Conservation (phyloP, 2,797 vertebrate species). For the Amblyopsis hoosieri region DNA sequence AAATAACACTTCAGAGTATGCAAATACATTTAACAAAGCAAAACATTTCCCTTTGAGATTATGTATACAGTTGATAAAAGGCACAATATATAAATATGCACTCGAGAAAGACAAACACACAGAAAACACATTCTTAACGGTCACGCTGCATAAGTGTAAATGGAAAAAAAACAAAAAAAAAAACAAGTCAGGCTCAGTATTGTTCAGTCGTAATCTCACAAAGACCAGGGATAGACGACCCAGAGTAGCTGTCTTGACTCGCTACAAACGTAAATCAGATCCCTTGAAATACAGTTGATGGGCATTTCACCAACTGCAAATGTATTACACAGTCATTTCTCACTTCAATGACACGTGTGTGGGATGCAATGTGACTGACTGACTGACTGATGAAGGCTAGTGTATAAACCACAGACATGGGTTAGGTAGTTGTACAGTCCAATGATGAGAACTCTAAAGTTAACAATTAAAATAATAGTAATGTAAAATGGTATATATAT, state of each 20-base stretch:
- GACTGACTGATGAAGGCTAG: not conserved
- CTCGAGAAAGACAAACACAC: constrained; percentile 43
- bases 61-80: constrained; percentile 74
- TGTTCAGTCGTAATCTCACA: constrained; percentile 67
- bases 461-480: no score
- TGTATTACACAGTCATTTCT: constrained; percentile 66
- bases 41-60: constrained; percentile 74
- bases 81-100: constrained; percentile 82
- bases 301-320: constrained; percentile 42
- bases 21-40: constrained; percentile 47
- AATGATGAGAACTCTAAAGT: not conserved
- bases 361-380: constrained; percentile 2
- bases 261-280: constrained; percentile 18
- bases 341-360: not conserved
- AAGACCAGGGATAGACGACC: constrained; percentile 5
- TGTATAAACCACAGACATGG: no score
- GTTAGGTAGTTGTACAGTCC: not conserved
- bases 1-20: constrained; percentile 66
- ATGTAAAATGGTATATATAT: no score
- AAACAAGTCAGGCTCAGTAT: constrained; percentile 70
- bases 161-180: constrained; percentile 5
- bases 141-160: constrained; percentile 75
- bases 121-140: constrained; percentile 75
- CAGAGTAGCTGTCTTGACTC: constrained; percentile 8
- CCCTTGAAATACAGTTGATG: constrained; percentile 30